Conservation (phyloP, 2,113 vertebrate genomes). For the Pontoporia blainvillei region DNA sequence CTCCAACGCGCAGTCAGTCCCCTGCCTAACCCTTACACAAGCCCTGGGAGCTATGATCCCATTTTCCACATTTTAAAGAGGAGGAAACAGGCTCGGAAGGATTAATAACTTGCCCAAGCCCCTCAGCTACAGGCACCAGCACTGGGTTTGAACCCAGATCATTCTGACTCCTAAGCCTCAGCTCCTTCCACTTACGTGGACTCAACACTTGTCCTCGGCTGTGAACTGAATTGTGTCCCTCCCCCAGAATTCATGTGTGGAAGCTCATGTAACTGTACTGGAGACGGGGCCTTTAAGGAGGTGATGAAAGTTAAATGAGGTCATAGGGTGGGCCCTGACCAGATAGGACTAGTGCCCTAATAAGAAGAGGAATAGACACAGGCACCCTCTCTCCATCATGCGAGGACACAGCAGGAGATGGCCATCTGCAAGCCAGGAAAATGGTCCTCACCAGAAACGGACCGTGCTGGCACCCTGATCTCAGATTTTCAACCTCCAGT, state of each 20-base stretch:
- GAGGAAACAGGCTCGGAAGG: background rate
- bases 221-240: background rate
- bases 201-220: background rate
- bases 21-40: background rate
- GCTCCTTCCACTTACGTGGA: background rate
- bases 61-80: background rate
- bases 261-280: too few relatives aligned
- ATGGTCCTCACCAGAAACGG: background rate
- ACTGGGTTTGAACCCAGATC: background rate
- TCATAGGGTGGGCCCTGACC: background rate
- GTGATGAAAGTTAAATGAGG: background rate
- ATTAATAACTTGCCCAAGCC: too few relatives aligned
- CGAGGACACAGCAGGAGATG: background rate
- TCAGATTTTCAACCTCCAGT: background rate
- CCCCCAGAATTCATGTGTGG: background rate
- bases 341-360: fast-evolving
- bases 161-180: background rate
- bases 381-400: background rate
- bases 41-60: too few relatives aligned
- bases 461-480: background rate
- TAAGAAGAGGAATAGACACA: too few relatives aligned
- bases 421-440: background rate
- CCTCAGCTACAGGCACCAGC: background rate
- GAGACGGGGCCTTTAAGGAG: background rate
- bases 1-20: fast-evolving